phyloP scores from a whole-genome alignment of 2,888 invertebrate species.

The Apoda limacodes region DNA sequence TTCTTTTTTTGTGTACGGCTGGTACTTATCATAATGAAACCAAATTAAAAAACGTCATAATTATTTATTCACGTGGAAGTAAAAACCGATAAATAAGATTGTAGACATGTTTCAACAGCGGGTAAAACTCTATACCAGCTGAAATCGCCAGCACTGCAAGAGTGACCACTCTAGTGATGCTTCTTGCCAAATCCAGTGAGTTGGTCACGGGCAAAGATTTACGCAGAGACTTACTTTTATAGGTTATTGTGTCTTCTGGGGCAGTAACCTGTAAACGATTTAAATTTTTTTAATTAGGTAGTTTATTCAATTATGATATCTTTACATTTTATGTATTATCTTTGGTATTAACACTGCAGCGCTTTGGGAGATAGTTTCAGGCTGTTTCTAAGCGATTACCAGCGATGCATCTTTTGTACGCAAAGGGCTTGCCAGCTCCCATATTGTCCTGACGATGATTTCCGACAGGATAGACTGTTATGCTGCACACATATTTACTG shows the following conservation, averaged over 20 bases:
- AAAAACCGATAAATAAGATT: constrained; percentile 16
- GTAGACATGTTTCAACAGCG: constrained; percentile 29
- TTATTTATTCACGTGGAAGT: too few relatives aligned
- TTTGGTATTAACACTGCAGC: too few relatives aligned
- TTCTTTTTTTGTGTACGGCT: too few relatives aligned
- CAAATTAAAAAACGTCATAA: background rate
- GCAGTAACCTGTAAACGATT: constrained; percentile 39
- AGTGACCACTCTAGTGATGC: constrained; percentile 33
- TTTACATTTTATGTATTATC: constrained; percentile 10
- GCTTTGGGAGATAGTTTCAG: too few relatives aligned
- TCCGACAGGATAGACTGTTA: too few relatives aligned
- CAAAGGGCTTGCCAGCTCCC: too few relatives aligned
- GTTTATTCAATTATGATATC: constrained; percentile 6
- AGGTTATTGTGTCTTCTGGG: constrained; percentile 28
- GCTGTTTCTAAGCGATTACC: too few relatives aligned
- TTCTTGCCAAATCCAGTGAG: constrained; percentile 34
- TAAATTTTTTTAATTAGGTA: constrained; percentile 1
- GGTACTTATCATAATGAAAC: too few relatives aligned
- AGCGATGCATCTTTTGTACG: too few relatives aligned
- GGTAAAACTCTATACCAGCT: constrained; percentile 40
- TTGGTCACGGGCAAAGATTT: constrained; percentile 31
- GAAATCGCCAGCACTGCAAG: constrained; percentile 32
- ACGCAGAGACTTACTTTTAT: constrained; percentile 34
- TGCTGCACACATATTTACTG: too few relatives aligned
- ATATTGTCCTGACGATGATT: too few relatives aligned